Evolutionary conservation across 2,113 vertebrate species (phyloP).

Genomic region (Deroptyus accipitrinus): DNA sequence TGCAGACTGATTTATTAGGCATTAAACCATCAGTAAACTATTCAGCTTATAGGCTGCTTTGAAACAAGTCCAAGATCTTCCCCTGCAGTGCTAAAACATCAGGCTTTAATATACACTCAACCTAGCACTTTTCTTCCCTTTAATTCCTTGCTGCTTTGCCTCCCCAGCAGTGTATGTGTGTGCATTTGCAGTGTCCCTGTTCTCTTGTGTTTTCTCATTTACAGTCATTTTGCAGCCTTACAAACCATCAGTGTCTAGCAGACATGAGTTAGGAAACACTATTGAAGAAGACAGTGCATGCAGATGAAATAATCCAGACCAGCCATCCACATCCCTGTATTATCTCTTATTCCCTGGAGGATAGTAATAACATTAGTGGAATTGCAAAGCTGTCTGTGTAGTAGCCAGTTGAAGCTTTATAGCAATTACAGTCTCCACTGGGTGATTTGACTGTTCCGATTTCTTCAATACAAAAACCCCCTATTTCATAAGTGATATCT

Average conservation of each 20-base stretch:
- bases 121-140: neutral
- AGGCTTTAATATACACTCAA: neutral
- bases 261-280: neutral
- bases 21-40: neutral
- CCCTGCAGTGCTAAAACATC: neutral
- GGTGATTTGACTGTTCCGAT: neutral
- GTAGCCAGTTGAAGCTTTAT: neutral
- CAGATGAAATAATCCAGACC: conserved; percentile 19
- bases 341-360: conserved; percentile 30
- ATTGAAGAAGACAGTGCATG: neutral
- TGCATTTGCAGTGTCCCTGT: neutral
- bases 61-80: neutral
- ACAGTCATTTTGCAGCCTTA: neutral
- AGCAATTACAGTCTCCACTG: neutral
- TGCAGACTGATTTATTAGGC: neutral
- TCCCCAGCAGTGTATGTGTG: neutral
- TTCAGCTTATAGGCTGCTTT: neutral
- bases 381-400: neutral
- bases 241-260: neutral
- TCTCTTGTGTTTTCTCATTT: neutral
- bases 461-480: neutral
- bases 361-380: neutral
- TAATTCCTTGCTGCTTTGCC: neutral
- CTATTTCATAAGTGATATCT: neutral
- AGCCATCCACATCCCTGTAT: conserved; percentile 36